These are phyloP conservation scores for Dryoscopus gambensis DNA, from an alignment of 2,113 vertebrate species.

Conservation along the genomic window DNA sequence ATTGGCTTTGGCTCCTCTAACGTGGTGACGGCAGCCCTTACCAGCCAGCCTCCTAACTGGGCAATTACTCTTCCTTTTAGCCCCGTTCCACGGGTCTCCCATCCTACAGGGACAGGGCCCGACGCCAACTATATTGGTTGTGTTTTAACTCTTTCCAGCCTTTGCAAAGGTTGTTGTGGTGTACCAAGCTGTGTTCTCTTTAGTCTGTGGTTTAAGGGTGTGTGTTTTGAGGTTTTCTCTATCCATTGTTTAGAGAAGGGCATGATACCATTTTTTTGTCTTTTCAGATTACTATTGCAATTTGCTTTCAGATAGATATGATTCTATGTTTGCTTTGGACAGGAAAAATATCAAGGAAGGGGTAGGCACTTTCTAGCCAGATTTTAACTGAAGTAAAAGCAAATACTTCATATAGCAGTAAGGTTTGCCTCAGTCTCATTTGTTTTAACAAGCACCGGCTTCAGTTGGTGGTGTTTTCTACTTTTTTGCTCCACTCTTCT, in stretches of 20 bases:
- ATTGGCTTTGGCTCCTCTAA: neutral
- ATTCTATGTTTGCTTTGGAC: neutral
- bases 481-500: neutral
- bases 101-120: neutral
- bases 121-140: neutral
- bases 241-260: neutral
- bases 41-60: neutral
- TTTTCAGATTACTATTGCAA: neutral
- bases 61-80: neutral
- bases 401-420: neutral
- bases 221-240: neutral
- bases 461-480: neutral
- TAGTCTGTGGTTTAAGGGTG: neutral
- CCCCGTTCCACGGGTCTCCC: neutral
- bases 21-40: neutral
- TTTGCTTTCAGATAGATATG: neutral
- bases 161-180: neutral
- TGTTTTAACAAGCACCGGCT: neutral
- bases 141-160: neutral
- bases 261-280: neutral
- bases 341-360: neutral
- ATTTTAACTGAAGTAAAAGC: neutral
- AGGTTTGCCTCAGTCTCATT: neutral
- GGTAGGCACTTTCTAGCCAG: neutral
- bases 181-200: neutral